A percentile compares a stretch with the other conserved stretches of the same genome.
phyloP scores from a whole-genome alignment of 2,113 vertebrate genomes.

The Pleuronectes platessa region DNA sequence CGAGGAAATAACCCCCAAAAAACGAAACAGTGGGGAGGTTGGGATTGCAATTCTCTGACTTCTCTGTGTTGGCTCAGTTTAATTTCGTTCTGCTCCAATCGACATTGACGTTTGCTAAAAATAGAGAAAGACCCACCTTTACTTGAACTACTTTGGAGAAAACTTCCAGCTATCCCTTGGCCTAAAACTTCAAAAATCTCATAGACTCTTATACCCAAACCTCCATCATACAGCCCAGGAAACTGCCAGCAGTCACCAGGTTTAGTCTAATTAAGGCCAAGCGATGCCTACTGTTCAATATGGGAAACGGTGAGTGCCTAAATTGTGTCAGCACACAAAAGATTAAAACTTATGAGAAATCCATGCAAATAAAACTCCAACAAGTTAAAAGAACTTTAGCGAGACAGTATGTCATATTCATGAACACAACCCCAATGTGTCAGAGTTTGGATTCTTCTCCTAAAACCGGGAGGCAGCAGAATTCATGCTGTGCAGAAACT shows the following conservation, averaged over 20 bases:
- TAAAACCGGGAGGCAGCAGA: conserved; percentile 44
- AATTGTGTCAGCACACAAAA: conserved; percentile 18
- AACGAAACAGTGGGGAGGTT: background rate
- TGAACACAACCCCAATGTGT: conserved; percentile 76
- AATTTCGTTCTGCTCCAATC: background rate
- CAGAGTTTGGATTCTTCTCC: conserved; percentile 64
- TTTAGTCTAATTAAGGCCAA: conserved; percentile 41
- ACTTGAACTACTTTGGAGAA: background rate
- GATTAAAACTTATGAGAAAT: conserved; percentile 46
- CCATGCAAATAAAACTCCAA: conserved; percentile 55
- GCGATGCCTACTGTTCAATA: background rate
- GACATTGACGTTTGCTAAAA: background rate
- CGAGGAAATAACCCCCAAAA: background rate
- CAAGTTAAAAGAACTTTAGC: conserved; percentile 31
- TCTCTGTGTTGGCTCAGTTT: background rate
- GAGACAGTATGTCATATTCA: conserved; percentile 55
- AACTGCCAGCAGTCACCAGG: conserved; percentile 15
- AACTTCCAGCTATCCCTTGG: background rate
- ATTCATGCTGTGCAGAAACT: conserved; percentile 72
- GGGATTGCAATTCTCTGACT: too few species aligned
- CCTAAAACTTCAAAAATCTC: conserved; percentile 20
- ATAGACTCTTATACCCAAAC: background rate
- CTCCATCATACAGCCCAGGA: conserved; percentile 14
- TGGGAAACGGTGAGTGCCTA: background rate
- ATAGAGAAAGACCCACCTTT: background rate